Percentiles rank a stretch among this genome's conserved stretches.
These are phyloP conservation scores for Mormyrops attenuatus DNA, from an alignment of 2,797 vertebrate species.

Conservation along the genomic window DNA sequence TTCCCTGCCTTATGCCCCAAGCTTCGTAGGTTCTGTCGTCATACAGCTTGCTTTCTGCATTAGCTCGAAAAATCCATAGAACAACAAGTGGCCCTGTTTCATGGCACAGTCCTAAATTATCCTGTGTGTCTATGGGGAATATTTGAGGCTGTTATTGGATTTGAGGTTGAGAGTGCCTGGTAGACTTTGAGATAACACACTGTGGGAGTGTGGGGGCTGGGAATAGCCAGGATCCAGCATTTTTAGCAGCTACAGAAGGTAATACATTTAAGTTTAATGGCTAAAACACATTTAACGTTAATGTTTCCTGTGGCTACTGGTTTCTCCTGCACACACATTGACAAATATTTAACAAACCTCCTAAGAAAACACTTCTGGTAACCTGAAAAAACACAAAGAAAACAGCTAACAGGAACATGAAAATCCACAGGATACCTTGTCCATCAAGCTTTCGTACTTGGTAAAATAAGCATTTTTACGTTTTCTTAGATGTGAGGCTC, in stretches of 20 bases:
- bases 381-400: background rate
- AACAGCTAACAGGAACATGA: background rate
- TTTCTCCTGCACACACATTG: slow-evolving; percentile 34
- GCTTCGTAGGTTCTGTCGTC: background rate
- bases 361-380: background rate
- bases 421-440: background rate
- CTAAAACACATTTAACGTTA: slow-evolving; percentile 43
- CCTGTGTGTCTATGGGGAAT: background rate
- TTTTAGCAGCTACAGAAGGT: slow-evolving; percentile 32
- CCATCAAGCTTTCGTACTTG: background rate
- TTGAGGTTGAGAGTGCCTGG: background rate
- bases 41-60: background rate
- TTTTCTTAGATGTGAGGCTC: background rate
- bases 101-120: background rate
- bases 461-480: background rate
- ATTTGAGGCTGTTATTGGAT: background rate
- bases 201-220: background rate
- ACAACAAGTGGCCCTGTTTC: background rate
- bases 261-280: slow-evolving; percentile 43
- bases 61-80: background rate
- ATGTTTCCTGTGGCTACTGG: slow-evolving; percentile 28
- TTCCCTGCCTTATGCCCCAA: background rate
- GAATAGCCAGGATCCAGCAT: slow-evolving; percentile 22
- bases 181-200: background rate
- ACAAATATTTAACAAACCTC: slow-evolving; percentile 15